Percentiles rank a stretch among this genome's conserved stretches.
phyloP scores from a whole-genome alignment of 2,888 invertebrate genomes.

The Pteria penguin region DNA sequence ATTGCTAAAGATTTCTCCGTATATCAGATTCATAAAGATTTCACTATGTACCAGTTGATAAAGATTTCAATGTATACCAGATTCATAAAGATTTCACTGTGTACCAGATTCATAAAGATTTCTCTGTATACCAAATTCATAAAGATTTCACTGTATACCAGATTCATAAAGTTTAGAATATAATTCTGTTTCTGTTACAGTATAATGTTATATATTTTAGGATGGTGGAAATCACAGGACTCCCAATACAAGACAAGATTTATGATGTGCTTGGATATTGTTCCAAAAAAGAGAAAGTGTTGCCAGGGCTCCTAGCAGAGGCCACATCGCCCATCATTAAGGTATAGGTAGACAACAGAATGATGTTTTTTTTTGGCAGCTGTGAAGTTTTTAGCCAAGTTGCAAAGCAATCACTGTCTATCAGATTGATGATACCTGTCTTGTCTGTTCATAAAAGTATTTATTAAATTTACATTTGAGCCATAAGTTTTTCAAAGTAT shows the following conservation, averaged over 20 bases:
- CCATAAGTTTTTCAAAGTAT: too few relatives aligned
- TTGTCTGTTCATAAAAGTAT: too few relatives aligned
- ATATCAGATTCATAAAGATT: not conserved
- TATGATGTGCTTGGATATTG: constrained; percentile 79
- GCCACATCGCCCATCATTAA: constrained; percentile 73
- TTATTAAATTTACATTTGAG: too few relatives aligned
- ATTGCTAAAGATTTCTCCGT: not conserved
- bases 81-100: not conserved
- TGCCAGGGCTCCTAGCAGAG: constrained; percentile 80
- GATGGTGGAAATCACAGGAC: constrained; percentile 75
- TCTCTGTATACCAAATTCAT: not conserved
- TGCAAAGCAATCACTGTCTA: too few relatives aligned
- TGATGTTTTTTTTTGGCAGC: too few relatives aligned
- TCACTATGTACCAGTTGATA: too few relatives aligned
- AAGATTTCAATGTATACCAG: too few relatives aligned
- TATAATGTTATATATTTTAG: constrained; percentile 68
- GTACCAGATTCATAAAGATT: not conserved
- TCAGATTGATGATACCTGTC: too few relatives aligned
- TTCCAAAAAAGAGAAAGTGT: constrained; percentile 67
- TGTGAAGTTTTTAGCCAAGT: too few relatives aligned
- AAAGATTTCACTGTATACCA: not conserved
- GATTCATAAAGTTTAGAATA: not conserved
- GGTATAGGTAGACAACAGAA: too few relatives aligned
- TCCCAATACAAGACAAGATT: constrained; percentile 75
- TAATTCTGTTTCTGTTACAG: not conserved